Percentiles rank a stretch among this genome's conserved stretches.
Conservation (phyloP, 2,888 invertebrate genomes). For the Colletes collaris region DNA sequence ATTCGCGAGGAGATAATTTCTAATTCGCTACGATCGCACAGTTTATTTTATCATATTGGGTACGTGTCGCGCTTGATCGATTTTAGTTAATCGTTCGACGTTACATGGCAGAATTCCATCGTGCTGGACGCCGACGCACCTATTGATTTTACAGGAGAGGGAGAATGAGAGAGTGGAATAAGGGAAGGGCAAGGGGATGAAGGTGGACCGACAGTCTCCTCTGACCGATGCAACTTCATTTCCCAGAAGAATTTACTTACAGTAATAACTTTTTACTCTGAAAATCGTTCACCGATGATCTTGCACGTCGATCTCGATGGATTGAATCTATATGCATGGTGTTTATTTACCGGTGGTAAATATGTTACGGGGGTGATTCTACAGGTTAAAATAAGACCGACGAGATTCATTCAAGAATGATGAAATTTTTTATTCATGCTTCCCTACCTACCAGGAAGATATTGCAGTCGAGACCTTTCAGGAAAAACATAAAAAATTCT, state of each 20-base stretch:
- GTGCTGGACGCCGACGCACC: conserved; percentile 72
- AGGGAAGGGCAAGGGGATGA: conserved; percentile 59
- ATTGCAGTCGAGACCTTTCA: too few species aligned
- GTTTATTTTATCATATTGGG: conserved; percentile 44
- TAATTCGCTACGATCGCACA: not conserved
- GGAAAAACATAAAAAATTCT: too few species aligned
- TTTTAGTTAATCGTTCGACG: conserved; percentile 62
- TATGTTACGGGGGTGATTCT: too few species aligned
- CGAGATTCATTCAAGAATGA: too few species aligned
- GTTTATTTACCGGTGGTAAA: too few species aligned
- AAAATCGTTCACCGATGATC: too few species aligned
- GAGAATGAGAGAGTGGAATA: conserved; percentile 65
- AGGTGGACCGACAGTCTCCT: conserved; percentile 61
- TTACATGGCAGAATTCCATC: conserved; percentile 66
- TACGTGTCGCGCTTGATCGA: conserved; percentile 38
- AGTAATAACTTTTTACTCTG: conserved; percentile 24
- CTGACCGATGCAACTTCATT: conserved; percentile 62
- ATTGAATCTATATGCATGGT: too few species aligned
- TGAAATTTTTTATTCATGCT: too few species aligned
- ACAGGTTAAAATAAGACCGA: too few species aligned
- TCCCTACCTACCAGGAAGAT: too few species aligned
- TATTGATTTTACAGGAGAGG: conserved; percentile 79
- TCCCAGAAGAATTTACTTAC: conserved; percentile 32
- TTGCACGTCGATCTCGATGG: too few species aligned
- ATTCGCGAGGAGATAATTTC: not conserved